phyloP scores from a whole-genome alignment of 2,888 invertebrate species.

The Synergus japonicus region DNA sequence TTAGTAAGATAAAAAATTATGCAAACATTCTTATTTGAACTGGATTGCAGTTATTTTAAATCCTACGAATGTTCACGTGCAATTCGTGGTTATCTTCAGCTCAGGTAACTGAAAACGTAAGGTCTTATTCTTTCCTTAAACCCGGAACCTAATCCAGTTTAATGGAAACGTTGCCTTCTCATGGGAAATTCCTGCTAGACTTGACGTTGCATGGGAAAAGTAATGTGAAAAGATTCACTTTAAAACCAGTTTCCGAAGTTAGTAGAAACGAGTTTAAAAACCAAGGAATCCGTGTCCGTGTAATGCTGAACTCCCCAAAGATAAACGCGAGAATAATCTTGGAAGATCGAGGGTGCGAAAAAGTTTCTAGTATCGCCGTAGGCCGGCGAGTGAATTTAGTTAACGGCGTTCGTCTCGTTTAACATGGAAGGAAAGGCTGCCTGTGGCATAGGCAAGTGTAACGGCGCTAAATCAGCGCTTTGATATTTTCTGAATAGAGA shows the following conservation, averaged over 20 bases:
- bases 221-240: constrained; percentile 28
- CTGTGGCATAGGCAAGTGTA: constrained; percentile 38
- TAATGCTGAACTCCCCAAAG: background rate
- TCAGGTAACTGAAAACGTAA: constrained; percentile 28
- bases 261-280: constrained; percentile 21
- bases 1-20: background rate
- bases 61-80: background rate
- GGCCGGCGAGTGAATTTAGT: constrained; percentile 50
- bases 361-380: constrained; percentile 45
- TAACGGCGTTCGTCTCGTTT: constrained; percentile 52
- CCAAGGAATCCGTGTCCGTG: background rate
- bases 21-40: background rate
- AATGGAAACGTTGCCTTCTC: constrained; percentile 36
- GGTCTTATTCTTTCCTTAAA: constrained; percentile 22
- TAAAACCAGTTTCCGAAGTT: constrained; percentile 25
- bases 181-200: constrained; percentile 31
- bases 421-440: constrained; percentile 40
- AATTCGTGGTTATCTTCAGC: background rate
- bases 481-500: constrained; percentile 73
- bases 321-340: constrained; percentile 25
- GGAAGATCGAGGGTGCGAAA: constrained; percentile 7
- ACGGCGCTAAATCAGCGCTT: constrained; percentile 58
- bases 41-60: background rate
- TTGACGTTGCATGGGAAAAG: constrained; percentile 27
- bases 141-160: constrained; percentile 25